Conservation (phyloP, 2,797 vertebrate species). For the Pangasius larnaudii region DNA sequence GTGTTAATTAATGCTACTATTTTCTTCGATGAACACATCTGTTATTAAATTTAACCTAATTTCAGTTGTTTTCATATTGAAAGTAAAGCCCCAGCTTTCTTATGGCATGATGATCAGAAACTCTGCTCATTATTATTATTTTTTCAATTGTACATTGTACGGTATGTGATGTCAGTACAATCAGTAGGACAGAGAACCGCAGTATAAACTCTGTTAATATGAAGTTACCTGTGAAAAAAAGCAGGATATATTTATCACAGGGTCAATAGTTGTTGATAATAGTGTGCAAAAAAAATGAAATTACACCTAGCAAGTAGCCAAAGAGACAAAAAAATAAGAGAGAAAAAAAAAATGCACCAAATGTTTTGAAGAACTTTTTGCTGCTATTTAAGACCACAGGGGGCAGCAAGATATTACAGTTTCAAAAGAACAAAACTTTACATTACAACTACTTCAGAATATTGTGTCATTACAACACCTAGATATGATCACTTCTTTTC, state of each 20-base stretch:
- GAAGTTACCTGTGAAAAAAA: background rate
- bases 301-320: background rate
- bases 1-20: background rate
- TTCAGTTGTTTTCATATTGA: background rate
- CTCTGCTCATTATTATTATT: background rate
- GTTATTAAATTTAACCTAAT: background rate
- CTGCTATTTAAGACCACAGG: conserved; percentile 16
- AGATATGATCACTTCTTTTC: background rate
- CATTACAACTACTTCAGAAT: background rate
- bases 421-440: background rate
- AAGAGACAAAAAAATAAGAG: background rate
- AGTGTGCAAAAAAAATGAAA: background rate
- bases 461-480: background rate
- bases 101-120: background rate
- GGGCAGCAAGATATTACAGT: conserved; percentile 28
- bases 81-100: background rate
- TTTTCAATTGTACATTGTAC: background rate
- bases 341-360: background rate
- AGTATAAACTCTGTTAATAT: background rate
- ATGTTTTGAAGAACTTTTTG: background rate
- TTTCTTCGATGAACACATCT: background rate
- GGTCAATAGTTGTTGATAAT: background rate
- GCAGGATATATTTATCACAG: background rate
- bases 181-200: background rate
- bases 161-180: background rate